phyloP scores from a whole-genome alignment of 2,888 invertebrate genomes.

The Cheilosia grossa region DNA sequence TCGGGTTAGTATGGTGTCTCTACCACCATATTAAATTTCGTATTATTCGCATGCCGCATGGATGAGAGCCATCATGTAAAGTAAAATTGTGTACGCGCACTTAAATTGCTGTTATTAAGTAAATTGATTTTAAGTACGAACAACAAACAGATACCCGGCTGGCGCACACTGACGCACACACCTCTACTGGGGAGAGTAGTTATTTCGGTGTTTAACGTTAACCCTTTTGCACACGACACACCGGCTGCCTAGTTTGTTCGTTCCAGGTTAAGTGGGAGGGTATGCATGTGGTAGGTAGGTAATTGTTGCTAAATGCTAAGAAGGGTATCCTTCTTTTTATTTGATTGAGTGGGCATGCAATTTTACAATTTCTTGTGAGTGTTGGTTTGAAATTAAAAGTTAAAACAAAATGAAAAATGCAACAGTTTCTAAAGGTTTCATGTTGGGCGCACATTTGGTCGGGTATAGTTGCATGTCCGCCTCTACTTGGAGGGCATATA shows the following conservation, averaged over 20 bases:
- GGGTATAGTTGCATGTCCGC: slow-evolving; percentile 40
- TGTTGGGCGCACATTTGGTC: slow-evolving; percentile 36
- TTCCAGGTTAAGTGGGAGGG: slow-evolving; percentile 56
- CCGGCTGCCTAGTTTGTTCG: slow-evolving; percentile 31
- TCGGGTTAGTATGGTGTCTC: slow-evolving; percentile 35
- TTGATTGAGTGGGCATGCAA: slow-evolving; percentile 23
- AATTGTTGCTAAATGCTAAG: slow-evolving; percentile 62
- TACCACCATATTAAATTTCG: slow-evolving; percentile 39
- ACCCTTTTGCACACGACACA: slow-evolving; percentile 53
- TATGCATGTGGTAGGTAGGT: slow-evolving; percentile 66
- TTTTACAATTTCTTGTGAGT: slow-evolving; percentile 4
- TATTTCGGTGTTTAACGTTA: slow-evolving; percentile 51
- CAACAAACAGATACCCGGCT: slow-evolving; percentile 52
- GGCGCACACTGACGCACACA: slow-evolving; percentile 21
- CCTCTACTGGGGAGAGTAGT: slow-evolving; percentile 29
- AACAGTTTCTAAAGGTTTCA: slow-evolving; percentile 35
- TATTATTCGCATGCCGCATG: slow-evolving; percentile 59
- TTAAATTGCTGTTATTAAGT: slow-evolving; percentile 83
- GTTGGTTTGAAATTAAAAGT: slow-evolving; percentile 14
- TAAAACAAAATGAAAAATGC: background rate
- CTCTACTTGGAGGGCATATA: slow-evolving; percentile 3
- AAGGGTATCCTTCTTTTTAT: slow-evolving; percentile 19
- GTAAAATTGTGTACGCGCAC: slow-evolving; percentile 79
- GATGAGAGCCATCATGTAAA: slow-evolving; percentile 76
- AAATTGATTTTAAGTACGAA: slow-evolving; percentile 83